Base-by-base conservation (phyloP, 2,797 vertebrate genomes). In the Synaphobranchus kaupii region DNA sequence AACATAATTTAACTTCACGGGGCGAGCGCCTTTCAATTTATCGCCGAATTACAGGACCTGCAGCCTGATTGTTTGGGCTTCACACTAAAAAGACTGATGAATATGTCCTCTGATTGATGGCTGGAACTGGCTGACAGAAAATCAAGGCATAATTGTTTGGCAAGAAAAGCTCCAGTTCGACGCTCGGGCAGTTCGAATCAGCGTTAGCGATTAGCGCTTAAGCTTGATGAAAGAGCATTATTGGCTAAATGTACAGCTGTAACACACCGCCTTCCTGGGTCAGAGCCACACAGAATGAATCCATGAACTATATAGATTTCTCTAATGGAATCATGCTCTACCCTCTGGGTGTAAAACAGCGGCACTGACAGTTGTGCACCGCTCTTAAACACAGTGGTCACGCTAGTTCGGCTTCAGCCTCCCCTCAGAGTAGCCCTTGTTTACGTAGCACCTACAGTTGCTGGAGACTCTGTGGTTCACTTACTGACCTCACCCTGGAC, bases 71-170 rank as follows among this genome's bases (percentile, higher is more conserved):
- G 90, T 92, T 91, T 89, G 88, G 88, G 76, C 92, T 95, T 91
- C 81, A 90, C 94, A 94, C 94, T 95, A 93, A 95, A 44, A 96
- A 95, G 94, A 93, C 92, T 93, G 93, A 95, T 96, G 93, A 95
- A 95, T 96, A 94, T 95, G 80, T 95, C 93, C 92, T 94, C 90
- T 95, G 94, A 95, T 95, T 92, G 92, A 94, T 93, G 93, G 89
- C 93, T 95, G 95, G 92, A 92, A 91, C 91, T 92, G 89, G 93
- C 94, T 94, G 96, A 94, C 94, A 94, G 87, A 95, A 94, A 94
- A 90, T 89, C 84, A 93, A 95, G 93, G 89, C 81, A 56, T 94
- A 95, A 94, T 91, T 93, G 92, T 92, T 84, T 84, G 58, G 87
- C 56, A 86, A 90, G 83, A 88, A 91, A 86, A 80, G 60, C 87